A percentile compares a stretch with the other conserved stretches of the same genome.
Conservation (phyloP, 92 coral and sea anemone genomes). For the Phenganax subtilis region DNA sequence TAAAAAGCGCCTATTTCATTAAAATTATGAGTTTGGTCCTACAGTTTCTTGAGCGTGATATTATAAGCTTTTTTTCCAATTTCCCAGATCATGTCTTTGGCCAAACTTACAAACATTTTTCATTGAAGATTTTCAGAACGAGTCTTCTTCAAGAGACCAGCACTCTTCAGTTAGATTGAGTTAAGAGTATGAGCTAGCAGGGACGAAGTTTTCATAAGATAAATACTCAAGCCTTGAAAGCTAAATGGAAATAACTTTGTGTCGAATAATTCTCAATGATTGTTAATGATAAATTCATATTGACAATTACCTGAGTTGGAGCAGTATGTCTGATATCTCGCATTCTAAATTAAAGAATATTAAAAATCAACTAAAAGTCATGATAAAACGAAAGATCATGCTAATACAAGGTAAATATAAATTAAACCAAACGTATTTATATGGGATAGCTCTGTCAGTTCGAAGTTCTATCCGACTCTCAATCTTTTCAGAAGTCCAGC, state of each 20-base stretch:
- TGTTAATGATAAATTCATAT: not conserved
- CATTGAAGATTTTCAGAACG: not conserved
- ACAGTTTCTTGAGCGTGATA: no score
- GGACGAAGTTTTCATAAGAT: conserved; percentile 13
- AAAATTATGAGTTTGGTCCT: no score
- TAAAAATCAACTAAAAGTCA: no score
- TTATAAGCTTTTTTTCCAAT: no score
- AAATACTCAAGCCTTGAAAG: not conserved
- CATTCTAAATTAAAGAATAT: not conserved
- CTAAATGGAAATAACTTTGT: not conserved
- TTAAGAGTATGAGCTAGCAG: not conserved
- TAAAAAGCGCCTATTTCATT: no score
- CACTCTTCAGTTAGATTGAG: conserved; percentile 5
- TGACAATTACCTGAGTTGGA: not conserved
- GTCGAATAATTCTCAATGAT: not conserved
- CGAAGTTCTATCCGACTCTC: no score
- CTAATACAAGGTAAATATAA: not conserved
- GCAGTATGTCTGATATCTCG: not conserved
- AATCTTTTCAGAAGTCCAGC: no score
- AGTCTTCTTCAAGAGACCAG: not conserved
- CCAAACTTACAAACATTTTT: not conserved
- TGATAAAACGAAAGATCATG: no score
- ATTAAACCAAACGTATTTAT: no score
- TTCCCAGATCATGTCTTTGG: not conserved
- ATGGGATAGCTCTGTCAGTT: no score